phyloP scores from a whole-genome alignment of 2,797 vertebrate species.

The Enteromius mattozi region DNA sequence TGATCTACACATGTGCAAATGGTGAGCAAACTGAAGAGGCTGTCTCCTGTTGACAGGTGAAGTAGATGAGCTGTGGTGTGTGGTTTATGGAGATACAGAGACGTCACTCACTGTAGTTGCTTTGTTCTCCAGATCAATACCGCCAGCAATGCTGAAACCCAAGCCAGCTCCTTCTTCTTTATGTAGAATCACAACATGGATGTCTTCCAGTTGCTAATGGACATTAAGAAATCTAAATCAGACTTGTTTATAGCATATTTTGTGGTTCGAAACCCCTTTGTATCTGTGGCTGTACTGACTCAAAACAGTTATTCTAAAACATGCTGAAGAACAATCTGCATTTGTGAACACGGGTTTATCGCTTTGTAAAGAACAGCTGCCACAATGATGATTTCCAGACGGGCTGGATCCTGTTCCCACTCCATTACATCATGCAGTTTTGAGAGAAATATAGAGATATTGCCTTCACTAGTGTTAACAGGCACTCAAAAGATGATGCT shows the following conservation, averaged over 20 bases:
- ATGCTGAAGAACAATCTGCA: constrained; percentile 36
- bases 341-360: constrained; percentile 50
- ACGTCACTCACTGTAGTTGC: constrained; percentile 83
- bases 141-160: constrained; percentile 94
- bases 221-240: constrained; percentile 47
- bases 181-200: constrained; percentile 91
- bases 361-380: constrained; percentile 56
- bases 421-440: constrained; percentile 13
- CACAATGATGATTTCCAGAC: constrained; percentile 55
- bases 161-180: constrained; percentile 92
- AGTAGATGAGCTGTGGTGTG: constrained; percentile 10
- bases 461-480: neutral
- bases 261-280: constrained; percentile 8
- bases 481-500: neutral
- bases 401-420: constrained; percentile 15
- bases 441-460: neutral
- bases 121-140: constrained; percentile 90
- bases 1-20: neutral
- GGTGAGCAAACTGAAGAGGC: neutral
- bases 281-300: neutral
- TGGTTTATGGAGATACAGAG: constrained; percentile 15
- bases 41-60: constrained; percentile 14
- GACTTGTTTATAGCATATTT: constrained; percentile 29
- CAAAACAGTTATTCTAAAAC: constrained; percentile 19
- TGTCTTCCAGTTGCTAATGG: constrained; percentile 87